phyloP scores from a whole-genome alignment of 2,888 invertebrate species.

The Onthophagus sagittarius region DNA sequence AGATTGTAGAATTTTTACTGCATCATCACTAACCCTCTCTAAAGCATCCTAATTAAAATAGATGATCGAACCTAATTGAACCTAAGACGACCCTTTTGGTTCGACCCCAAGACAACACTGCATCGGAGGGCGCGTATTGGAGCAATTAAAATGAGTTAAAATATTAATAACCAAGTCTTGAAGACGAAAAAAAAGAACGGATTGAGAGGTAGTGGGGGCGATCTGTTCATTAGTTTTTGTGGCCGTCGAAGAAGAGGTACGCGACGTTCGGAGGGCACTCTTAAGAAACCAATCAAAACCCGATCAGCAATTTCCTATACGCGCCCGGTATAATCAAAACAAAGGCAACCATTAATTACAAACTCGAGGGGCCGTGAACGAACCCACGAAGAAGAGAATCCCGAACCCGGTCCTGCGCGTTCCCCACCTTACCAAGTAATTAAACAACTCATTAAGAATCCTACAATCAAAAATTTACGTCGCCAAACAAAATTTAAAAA shows the following conservation, averaged over 20 bases:
- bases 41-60: not conserved
- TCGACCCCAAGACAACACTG: not conserved
- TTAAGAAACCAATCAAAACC: constrained; percentile 44
- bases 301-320: constrained; percentile 46
- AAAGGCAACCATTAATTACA: constrained; percentile 47
- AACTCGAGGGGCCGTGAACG: constrained; percentile 37
- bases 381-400: constrained; percentile 5
- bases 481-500: not conserved
- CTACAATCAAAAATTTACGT: constrained; percentile 25
- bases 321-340: constrained; percentile 47
- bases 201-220: constrained; percentile 39
- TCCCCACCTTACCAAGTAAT: constrained; percentile 39
- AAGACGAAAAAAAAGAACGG: constrained; percentile 34
- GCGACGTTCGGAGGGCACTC: constrained; percentile 28
- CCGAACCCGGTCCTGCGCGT: constrained; percentile 20
- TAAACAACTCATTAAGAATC: constrained; percentile 44
- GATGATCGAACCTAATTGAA: not conserved
- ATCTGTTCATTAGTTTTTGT: constrained; percentile 43
- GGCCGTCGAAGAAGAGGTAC: constrained; percentile 26
- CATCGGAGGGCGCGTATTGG: not conserved
- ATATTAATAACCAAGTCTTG: constrained; percentile 40
- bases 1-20: not conserved
- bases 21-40: not conserved
- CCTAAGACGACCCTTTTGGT: not conserved
- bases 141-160: constrained; percentile 38